Evolutionary conservation across 2,888 invertebrate genomes (phyloP).

Genomic region (Keiferia lycopersicella): DNA sequence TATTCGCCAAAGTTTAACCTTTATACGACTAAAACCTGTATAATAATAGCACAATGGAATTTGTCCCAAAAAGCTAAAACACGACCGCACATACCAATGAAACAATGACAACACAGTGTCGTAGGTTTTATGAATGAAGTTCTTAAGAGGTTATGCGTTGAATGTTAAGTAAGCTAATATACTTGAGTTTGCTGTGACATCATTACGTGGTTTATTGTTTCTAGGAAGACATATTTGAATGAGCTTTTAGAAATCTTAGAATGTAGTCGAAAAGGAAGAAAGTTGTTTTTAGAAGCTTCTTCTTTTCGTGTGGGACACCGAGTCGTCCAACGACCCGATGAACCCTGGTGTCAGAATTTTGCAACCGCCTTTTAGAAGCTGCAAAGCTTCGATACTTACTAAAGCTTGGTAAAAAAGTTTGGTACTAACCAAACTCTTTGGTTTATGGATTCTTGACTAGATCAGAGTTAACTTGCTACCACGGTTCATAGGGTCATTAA

Average conservation of each 20-base stretch:
- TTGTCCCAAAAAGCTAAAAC: slow-evolving; percentile 9
- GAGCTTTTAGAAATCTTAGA: no score
- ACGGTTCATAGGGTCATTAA: no score
- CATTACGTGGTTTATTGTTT: not conserved
- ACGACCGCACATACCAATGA: slow-evolving; percentile 18
- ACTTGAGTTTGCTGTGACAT: slow-evolving; percentile 13
- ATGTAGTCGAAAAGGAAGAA: no score
- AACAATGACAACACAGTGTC: slow-evolving; percentile 39
- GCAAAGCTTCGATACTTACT: no score
- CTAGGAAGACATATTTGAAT: not conserved
- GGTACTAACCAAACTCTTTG: slow-evolving; percentile 86
- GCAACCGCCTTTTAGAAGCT: no score
- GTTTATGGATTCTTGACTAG: slow-evolving; percentile 99
- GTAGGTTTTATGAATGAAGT: slow-evolving; percentile 61
- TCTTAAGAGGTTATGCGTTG: slow-evolving; percentile 44
- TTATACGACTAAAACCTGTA: no score
- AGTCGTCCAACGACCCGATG: no score
- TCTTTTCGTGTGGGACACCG: no score
- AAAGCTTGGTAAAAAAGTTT: no score
- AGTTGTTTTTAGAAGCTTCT: no score
- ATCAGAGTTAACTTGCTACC: slow-evolving; percentile 90
- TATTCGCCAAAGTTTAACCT: no score
- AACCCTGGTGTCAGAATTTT: no score
- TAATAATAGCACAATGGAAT: slow-evolving; percentile 9
- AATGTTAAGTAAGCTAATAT: slow-evolving; percentile 33